Percentiles rank a stretch among this genome's conserved stretches.
phyloP scores from a whole-genome alignment of 2,113 vertebrate species.

The Solea senegalensis region DNA sequence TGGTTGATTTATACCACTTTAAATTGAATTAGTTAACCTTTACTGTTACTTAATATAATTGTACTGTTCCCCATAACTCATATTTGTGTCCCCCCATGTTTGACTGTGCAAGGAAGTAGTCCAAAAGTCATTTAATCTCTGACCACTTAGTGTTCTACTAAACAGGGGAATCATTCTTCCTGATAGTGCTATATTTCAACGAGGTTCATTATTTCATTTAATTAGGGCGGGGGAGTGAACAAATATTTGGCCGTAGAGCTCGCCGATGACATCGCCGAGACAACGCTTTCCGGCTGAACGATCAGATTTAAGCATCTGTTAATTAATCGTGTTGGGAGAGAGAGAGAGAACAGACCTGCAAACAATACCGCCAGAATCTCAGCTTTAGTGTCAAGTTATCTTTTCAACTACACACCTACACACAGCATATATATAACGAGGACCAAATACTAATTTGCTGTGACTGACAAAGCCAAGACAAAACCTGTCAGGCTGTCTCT shows the following conservation, averaged over 20 bases:
- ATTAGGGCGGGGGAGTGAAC: slow-evolving; percentile 54
- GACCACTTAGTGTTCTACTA: slow-evolving; percentile 65
- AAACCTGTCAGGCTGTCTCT: slow-evolving; percentile 48
- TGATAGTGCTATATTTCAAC: slow-evolving; percentile 52
- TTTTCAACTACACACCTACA: neutral
- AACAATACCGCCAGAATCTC: slow-evolving; percentile 6
- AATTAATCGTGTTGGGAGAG: slow-evolving; percentile 28
- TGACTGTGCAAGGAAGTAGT: slow-evolving; percentile 47
- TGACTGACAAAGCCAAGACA: slow-evolving; percentile 43
- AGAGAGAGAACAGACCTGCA: slow-evolving; percentile 4
- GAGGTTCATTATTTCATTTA: slow-evolving; percentile 68
- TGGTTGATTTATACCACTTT: slow-evolving; percentile 65
- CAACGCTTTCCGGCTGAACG: slow-evolving; percentile 44
- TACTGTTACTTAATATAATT: slow-evolving; percentile 73
- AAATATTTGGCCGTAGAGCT: slow-evolving; percentile 64
- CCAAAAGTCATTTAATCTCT: slow-evolving; percentile 68
- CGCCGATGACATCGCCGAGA: slow-evolving; percentile 47
- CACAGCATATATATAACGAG: neutral
- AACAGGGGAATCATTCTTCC: slow-evolving; percentile 67
- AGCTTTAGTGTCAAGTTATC: neutral
- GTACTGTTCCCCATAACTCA: slow-evolving; percentile 64
- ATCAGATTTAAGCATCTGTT: slow-evolving; percentile 50
- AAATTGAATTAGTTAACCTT: slow-evolving; percentile 72
- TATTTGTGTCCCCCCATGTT: slow-evolving; percentile 57
- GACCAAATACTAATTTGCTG: slow-evolving; percentile 27